phyloP scores from a whole-genome alignment of 2,797 vertebrate genomes.

The Molothrus aeneus region DNA sequence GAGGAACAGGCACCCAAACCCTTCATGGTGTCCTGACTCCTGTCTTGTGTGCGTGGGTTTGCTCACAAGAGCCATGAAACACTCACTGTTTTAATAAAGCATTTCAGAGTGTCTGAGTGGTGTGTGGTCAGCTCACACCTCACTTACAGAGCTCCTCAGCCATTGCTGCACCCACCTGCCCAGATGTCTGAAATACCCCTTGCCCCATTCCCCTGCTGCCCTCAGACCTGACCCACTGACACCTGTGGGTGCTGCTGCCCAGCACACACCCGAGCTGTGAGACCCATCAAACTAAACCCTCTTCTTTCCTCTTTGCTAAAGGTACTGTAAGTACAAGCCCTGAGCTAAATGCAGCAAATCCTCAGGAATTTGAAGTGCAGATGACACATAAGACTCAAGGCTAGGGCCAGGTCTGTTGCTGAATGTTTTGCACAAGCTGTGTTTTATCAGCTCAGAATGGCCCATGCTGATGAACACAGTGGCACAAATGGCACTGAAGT shows the following conservation, averaged over 20 bases:
- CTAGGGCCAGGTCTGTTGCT: neutral
- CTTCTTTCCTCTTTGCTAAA: neutral
- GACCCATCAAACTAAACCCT: neutral
- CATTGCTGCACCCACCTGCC: neutral
- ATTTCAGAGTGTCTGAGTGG: neutral
- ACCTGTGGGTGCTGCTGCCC: neutral
- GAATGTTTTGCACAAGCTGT: neutral
- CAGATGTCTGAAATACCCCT: neutral
- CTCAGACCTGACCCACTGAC: neutral
- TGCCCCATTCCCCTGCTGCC: neutral
- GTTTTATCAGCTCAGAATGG: neutral
- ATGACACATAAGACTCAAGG: neutral
- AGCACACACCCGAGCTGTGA: neutral
- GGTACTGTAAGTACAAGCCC: neutral
- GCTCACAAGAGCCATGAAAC: neutral
- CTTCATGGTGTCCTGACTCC: neutral
- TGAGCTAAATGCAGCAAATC: neutral
- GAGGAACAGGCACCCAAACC: neutral
- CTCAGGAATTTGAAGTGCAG: neutral
- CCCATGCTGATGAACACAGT: neutral
- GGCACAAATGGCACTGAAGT: neutral
- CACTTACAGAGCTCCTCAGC: neutral
- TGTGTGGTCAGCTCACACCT: neutral
- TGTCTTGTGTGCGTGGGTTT: neutral
- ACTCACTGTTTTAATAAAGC: neutral